These are phyloP conservation scores for Metopolophium dirhodum DNA, from an alignment of 1,140 invertebrate species.

Conservation along the genomic window DNA sequence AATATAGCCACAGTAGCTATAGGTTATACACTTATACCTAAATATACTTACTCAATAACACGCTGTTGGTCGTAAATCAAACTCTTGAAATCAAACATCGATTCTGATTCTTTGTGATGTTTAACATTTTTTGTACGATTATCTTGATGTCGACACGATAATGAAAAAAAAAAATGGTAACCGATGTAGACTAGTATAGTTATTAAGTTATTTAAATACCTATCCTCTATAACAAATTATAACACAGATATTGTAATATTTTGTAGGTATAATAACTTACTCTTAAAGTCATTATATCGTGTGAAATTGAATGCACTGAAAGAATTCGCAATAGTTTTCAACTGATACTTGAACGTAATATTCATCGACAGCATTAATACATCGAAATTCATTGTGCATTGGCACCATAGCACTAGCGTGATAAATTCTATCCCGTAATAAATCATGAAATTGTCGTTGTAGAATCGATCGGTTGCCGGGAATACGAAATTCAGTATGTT, in stretches of 20 bases:
- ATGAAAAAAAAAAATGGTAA: not conserved
- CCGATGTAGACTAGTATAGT: not conserved
- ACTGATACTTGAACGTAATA: not conserved
- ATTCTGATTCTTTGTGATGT: not conserved
- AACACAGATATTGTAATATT: not conserved
- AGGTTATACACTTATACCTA: too few species aligned
- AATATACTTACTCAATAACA: slow-evolving; percentile 1
- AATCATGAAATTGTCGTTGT: not conserved
- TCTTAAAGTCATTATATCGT: not conserved
- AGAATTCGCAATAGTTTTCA: not conserved
- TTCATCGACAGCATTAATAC: not conserved
- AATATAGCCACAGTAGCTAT: too few species aligned
- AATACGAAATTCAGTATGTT: not conserved
- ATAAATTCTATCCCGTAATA: not conserved
- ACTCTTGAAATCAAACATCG: not conserved
- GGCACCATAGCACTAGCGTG: not conserved
- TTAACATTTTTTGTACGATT: not conserved
- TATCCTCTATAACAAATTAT: not conserved
- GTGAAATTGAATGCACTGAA: not conserved
- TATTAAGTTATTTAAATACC: not conserved
- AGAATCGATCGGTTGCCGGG: not conserved
- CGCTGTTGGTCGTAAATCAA: not conserved
- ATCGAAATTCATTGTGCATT: not conserved
- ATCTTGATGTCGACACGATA: not conserved
- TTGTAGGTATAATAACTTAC: not conserved